phyloP scores from a whole-genome alignment of 2,797 vertebrate species.

The Melanotaenia nigrans region DNA sequence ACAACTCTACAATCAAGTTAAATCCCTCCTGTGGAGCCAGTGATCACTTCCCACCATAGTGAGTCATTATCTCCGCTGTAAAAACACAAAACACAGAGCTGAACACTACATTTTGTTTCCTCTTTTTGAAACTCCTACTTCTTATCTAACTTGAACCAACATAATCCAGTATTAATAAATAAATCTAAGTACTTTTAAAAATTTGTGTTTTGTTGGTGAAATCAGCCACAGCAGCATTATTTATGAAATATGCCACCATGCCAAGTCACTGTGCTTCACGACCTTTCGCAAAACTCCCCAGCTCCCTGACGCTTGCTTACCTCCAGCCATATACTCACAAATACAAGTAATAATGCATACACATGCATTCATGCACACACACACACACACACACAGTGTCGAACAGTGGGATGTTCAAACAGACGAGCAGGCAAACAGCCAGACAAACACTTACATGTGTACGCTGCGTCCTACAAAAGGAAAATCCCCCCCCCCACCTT shows the following conservation, averaged over 20 bases:
- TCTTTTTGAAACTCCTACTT: neutral
- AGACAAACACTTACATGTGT: constrained; percentile 53
- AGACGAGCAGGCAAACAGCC: constrained; percentile 42
- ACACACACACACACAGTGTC: constrained; percentile 1
- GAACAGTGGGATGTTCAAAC: constrained; percentile 41
- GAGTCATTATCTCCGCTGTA: neutral
- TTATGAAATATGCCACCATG: constrained; percentile 73
- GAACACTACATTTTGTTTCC: neutral
- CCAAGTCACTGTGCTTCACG: constrained; percentile 60
- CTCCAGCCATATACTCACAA: constrained; percentile 42
- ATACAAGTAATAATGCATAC: constrained; percentile 18
- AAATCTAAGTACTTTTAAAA: neutral
- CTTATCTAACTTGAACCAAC: neutral
- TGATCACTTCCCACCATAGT: neutral
- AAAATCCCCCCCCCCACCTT: neutral
- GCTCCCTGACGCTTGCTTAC: constrained; percentile 49
- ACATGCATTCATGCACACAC: constrained; percentile 14
- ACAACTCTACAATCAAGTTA: neutral
- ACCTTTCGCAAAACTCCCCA: constrained; percentile 72
- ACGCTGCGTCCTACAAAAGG: constrained; percentile 21
- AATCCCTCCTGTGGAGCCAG: neutral
- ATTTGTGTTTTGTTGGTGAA: constrained; percentile 25
- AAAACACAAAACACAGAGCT: neutral
- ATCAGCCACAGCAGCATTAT: constrained; percentile 27
- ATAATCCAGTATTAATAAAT: neutral